Evolutionary conservation across 2,797 vertebrate genomes (phyloP).

Genomic region (Hydrocynus forskahlii): DNA sequence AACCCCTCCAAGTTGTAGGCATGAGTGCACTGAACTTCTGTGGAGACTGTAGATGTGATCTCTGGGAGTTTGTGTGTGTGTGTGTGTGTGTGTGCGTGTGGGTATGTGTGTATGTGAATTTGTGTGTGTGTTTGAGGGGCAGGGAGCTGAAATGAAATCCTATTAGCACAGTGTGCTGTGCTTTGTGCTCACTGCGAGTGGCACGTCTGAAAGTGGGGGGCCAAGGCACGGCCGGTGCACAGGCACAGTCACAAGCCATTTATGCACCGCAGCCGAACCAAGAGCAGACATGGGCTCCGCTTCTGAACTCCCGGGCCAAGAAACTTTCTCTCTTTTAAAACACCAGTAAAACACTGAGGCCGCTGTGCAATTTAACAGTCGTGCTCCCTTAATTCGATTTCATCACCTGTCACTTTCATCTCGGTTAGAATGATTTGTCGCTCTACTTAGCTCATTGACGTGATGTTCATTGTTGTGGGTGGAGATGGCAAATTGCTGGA

Average conservation of each 20-base stretch:
- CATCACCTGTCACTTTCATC: conserved; percentile 43
- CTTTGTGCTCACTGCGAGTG: conserved; percentile 28
- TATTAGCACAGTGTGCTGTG: conserved; percentile 25
- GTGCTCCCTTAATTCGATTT: conserved; percentile 30
- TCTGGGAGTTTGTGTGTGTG: conserved; percentile 1
- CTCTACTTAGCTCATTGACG: conserved; percentile 23
- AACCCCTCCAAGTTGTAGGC: background rate
- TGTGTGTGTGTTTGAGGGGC: conserved; percentile 3
- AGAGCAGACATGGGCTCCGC: conserved; percentile 23
- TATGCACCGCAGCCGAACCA: conserved; percentile 24
- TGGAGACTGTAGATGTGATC: conserved; percentile 33
- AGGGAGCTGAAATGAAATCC: conserved; percentile 31
- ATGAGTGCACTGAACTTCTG: background rate
- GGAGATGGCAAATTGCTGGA: conserved; percentile 21
- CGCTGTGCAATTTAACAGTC: background rate
- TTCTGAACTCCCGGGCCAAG: conserved; percentile 1
- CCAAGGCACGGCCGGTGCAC: conserved; percentile 15
- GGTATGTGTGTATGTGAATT: conserved; percentile 11
- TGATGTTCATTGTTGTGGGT: conserved; percentile 26
- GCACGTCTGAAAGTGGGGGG: background rate
- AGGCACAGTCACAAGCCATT: conserved; percentile 29
- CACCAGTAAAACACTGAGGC: conserved; percentile 5
- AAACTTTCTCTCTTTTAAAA: conserved; percentile 6
- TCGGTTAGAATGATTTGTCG: conserved; percentile 27
- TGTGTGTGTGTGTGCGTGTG: background rate